Evolutionary conservation across 2,888 invertebrate species (phyloP), one percentile per base, ranked within the genome.

Genomic region (Hirtodrosophila duncani): DNA sequence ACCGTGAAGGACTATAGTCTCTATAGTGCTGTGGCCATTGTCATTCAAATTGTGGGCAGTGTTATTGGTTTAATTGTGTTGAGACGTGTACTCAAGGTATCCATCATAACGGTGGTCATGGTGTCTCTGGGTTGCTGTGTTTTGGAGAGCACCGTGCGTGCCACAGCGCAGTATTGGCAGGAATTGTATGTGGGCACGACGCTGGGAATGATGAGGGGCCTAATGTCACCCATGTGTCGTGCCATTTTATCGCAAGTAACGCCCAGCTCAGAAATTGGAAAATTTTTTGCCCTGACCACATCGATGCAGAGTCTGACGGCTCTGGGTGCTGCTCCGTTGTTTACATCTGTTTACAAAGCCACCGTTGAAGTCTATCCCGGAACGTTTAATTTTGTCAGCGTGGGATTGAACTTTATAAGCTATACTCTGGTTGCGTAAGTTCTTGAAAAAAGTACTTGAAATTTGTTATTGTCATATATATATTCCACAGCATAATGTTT

Each of bases 241-340:
- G 84, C 87, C 2, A 83, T 87, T 18, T 44, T 87, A 9, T 84
- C 87, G 1, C 78, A 83, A 39, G 78, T 86, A 1, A 82, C 85
- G 2, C 85, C 86, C 2, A 57, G 74, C 5, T 69, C 74, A 11
- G 87, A 87, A 77, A 3, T 9, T 85, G 85, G 91, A 2, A 92
- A 92, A 87, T 89, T 93, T 8, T 93, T 92, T 72, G 90, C 93
- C 0, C 83, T 93, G 38, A 89, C 92, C 60, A 89, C 91, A 3
- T 89, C 91, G 0, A 80, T 92, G 39, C 93, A 93, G 85, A 90
- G 91, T 14, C 62, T 90, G 8, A 88, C 90, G n/a, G 91, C 91
- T 0, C 83, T 93, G 26, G 75, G 90, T 1, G 88, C 91, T 3
- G 89, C 91, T 1, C 88, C 92, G 0, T 53, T 93, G 0, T 94